These are phyloP conservation scores for Metallyticus violacea DNA, from an alignment of 2,888 invertebrate species.

Conservation along the genomic window DNA sequence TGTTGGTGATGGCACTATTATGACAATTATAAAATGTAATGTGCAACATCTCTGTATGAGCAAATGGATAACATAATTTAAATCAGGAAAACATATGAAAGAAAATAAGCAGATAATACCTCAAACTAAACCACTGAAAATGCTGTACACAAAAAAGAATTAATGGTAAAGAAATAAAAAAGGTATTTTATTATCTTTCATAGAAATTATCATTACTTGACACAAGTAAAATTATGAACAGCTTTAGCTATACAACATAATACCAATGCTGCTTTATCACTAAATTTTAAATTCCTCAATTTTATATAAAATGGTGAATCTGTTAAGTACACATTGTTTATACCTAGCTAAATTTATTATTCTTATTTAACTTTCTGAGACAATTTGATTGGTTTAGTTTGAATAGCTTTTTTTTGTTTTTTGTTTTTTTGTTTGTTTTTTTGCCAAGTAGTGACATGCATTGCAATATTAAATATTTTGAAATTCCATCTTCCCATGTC, in stretches of 20 bases:
- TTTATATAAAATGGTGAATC: background rate
- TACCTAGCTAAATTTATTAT: background rate
- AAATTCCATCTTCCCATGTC: background rate
- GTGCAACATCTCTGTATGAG: background rate
- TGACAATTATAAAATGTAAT: background rate
- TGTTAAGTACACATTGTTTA: background rate
- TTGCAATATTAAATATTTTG: background rate
- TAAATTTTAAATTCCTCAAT: background rate
- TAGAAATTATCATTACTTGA: background rate
- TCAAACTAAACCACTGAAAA: background rate
- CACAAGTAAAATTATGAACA: background rate
- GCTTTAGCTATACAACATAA: background rate
- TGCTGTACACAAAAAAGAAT: background rate
- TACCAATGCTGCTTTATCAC: background rate
- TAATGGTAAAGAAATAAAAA: background rate
- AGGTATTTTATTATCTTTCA: background rate
- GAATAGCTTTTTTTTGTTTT: background rate
- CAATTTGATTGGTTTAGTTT: background rate
- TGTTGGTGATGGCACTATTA: conserved; percentile 4
- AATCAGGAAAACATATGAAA: background rate
- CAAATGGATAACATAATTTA: background rate
- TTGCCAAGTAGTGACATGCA: background rate
- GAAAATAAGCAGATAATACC: background rate
- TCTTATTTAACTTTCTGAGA: background rate
- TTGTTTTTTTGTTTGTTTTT: too few species aligned